These are phyloP conservation scores for Frankliniella intonsa DNA, from an alignment of 2,888 invertebrate genomes.

Conservation along the genomic window DNA sequence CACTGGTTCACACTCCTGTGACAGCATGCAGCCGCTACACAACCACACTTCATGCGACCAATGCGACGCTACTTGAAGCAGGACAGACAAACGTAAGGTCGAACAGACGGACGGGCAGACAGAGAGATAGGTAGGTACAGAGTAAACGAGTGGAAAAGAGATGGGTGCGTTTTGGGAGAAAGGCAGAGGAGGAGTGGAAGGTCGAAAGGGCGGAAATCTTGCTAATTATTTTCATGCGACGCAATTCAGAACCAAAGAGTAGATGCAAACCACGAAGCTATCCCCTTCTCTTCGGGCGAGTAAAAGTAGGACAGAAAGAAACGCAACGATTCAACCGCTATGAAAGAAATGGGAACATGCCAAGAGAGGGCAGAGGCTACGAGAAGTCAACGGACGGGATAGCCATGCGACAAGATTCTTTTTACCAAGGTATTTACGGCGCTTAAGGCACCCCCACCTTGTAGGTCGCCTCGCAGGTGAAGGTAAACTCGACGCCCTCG, in stretches of 20 bases:
- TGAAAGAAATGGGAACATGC: too few relatives aligned
- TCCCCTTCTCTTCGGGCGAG: too few relatives aligned
- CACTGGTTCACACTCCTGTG: not conserved
- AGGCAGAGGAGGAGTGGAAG: not conserved
- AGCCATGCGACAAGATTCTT: too few relatives aligned
- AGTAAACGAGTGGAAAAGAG: not conserved
- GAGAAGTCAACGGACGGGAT: too few relatives aligned
- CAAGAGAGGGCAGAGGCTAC: not conserved
- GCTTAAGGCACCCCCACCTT: not conserved
- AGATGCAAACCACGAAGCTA: too few relatives aligned
- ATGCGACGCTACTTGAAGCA: not conserved
- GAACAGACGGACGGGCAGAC: not conserved
- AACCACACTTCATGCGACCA: constrained; percentile 11
- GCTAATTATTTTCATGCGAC: too few relatives aligned
- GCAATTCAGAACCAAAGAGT: too few relatives aligned
- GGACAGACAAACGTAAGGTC: not conserved
- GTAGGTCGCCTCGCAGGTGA: constrained; percentile 21
- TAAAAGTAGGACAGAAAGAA: not conserved
- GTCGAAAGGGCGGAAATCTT: not conserved
- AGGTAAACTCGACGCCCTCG: not conserved
- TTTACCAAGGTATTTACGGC: not conserved
- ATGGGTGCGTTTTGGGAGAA: not conserved
- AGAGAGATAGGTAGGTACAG: not conserved
- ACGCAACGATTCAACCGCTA: not conserved
- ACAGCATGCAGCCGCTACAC: constrained; percentile 19